These are phyloP conservation scores for Teleogryllus occipitalis DNA, from an alignment of 1,140 invertebrate species.

Conservation along the genomic window DNA sequence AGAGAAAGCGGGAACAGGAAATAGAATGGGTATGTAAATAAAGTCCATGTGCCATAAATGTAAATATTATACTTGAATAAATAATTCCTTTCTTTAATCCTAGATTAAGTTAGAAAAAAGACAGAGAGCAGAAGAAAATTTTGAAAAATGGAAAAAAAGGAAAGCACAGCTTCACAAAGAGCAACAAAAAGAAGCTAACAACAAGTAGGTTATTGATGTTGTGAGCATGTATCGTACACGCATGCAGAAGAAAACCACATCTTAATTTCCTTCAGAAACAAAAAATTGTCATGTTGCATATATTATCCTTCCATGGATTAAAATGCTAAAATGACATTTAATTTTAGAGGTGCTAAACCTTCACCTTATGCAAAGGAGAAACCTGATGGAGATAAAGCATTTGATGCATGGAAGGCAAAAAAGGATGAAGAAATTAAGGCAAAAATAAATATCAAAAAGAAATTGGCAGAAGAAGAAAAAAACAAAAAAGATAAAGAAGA, in stretches of 20 bases:
- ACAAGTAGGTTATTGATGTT: not conserved
- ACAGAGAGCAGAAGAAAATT: conserved; percentile 20
- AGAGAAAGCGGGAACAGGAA: conserved; percentile 14
- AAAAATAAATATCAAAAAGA: not conserved
- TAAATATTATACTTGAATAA: not conserved
- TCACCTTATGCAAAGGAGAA: conserved; percentile 13
- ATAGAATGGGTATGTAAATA: not conserved
- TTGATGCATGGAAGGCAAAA: conserved; percentile 23
- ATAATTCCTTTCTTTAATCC: not conserved
- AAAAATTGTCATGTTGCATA: not conserved
- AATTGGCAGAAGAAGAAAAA: not conserved
- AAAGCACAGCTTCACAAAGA: not conserved
- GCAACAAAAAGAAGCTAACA: not conserved
- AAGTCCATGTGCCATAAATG: not conserved
- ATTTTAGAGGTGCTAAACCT: too few relatives aligned
- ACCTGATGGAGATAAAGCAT: conserved; percentile 16
- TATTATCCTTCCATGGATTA: too few relatives aligned
- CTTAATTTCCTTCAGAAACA: not conserved
- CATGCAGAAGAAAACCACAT: too few relatives aligned
- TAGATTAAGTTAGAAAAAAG: conserved; percentile 10
- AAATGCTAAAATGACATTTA: too few relatives aligned
- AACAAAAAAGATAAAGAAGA: conserved; percentile 7
- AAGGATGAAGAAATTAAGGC: conserved; percentile 21
- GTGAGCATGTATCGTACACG: too few relatives aligned
- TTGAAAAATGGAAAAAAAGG: conserved; percentile 20